Base-by-base conservation (phyloP, 2,888 invertebrate genomes). In the Venustoraphidia nigricollis region DNA sequence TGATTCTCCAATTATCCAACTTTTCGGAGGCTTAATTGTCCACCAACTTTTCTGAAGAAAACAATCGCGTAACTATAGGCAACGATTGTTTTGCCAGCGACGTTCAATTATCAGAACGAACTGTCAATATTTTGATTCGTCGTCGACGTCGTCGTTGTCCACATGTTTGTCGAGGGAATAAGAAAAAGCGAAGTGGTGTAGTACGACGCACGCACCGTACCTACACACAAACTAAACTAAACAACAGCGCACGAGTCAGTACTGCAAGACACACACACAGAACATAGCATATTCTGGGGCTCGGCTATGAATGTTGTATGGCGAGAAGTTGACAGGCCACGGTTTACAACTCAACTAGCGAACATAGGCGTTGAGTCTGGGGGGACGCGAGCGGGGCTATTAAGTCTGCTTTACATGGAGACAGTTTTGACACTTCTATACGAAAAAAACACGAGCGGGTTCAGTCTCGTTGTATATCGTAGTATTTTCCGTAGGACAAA, bases 331-430 rank as follows among this genome's bases (percentile, higher is more conserved):
- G 67, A 67, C 66, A 66, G 66, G 60, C 66, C 59, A 62, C 46
- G 61, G 61, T 63, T 67, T 66, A 67, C 67, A 66, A 66, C 67
- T 67, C 67, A 67, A 67, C 67, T 67, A 67, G 62, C 63, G 58
- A 61, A 59, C 61, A 57, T 60, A 55, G 62, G 58, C 27, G 14
- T 60, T 36, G 27, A 17, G 34, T 41, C 41, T 62, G 61, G 59
- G 61, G 61, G 61, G 52, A 49, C 43, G 51, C 50, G 56, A 60
- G 61, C 62, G 60, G 60, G 62, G 62, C 59, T 27, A 27, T 27
- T 27, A 27, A 27, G 27, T 27, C 27, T 6, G 27, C 6, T 27
- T 27, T 27, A 27, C 5, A 27, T 27, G 6, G 5, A 27, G 6
- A 27, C 27, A 27, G 6, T 27, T 27, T 27, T 27, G 27, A 27